These are phyloP conservation scores for Sturnira hondurensis DNA, from an alignment of 2,113 vertebrate genomes.

Conservation along the genomic window DNA sequence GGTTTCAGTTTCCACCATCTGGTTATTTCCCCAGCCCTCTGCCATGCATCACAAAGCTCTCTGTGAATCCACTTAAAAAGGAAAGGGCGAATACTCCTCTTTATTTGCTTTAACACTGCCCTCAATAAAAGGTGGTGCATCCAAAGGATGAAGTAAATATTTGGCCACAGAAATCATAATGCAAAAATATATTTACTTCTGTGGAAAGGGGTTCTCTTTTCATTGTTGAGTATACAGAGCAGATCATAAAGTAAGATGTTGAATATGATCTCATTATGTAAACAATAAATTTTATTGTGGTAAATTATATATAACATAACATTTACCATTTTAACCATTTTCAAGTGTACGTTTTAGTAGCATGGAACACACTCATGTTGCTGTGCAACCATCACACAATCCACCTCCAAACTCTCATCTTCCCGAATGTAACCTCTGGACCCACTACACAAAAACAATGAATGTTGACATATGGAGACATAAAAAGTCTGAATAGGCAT, in stretches of 20 bases:
- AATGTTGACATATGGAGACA: not conserved
- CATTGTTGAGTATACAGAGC: constrained; percentile 16
- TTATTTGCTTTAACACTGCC: constrained; percentile 33
- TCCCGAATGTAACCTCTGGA: not conserved
- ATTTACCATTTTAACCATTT: constrained; percentile 14
- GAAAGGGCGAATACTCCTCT: constrained; percentile 14
- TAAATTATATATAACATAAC: constrained; percentile 9
- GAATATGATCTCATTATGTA: not conserved
- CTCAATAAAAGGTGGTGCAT: constrained; percentile 43
- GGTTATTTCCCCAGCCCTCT: constrained; percentile 43
- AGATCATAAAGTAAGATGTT: constrained; percentile 6
- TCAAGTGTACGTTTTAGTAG: not conserved
- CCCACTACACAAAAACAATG: not conserved
- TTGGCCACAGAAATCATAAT: constrained; percentile 47
- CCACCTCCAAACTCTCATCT: not conserved
- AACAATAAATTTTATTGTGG: not conserved
- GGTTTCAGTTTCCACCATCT: constrained; percentile 46
- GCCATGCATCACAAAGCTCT: constrained; percentile 46
- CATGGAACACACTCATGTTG: not conserved
- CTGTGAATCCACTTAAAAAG: constrained; percentile 51
- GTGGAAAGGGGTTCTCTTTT: constrained; percentile 34
- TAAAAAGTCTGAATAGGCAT: not conserved
- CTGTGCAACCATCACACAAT: not conserved
- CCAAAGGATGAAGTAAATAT: constrained; percentile 50
- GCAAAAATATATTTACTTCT: constrained; percentile 35